These are phyloP conservation scores for Drosophila helvetica DNA, from an alignment of 2,888 invertebrate species.

Conservation along the genomic window DNA sequence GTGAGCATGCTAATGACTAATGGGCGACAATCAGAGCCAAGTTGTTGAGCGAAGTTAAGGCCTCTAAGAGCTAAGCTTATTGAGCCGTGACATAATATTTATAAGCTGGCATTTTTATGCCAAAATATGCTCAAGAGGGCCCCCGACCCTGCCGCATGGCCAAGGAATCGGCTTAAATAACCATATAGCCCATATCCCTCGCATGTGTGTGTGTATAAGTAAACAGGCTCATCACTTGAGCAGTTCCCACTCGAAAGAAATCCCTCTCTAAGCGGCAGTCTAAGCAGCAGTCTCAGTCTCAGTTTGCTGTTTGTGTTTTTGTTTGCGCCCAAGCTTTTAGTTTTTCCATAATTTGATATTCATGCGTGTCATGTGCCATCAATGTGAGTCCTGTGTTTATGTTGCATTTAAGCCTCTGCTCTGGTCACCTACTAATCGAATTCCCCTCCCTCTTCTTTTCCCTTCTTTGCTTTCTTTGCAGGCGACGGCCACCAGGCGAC, in stretches of 20 bases:
- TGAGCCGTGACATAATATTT: slow-evolving; percentile 74
- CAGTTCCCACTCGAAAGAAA: slow-evolving; percentile 5
- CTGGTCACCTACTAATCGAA: slow-evolving; percentile 37
- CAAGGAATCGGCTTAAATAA: slow-evolving; percentile 50
- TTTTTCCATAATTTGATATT: slow-evolving; percentile 69
- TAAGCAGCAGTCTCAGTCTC: slow-evolving; percentile 35
- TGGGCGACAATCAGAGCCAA: slow-evolving; percentile 59
- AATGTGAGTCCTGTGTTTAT: slow-evolving; percentile 57
- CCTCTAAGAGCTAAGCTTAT: slow-evolving; percentile 48
- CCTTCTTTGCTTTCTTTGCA: slow-evolving; percentile 55
- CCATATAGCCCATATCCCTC: slow-evolving; percentile 47
- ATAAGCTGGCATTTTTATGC: slow-evolving; percentile 59
- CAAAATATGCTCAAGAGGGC: slow-evolving; percentile 47
- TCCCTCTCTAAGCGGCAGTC: slow-evolving; percentile 8
- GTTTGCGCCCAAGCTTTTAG: slow-evolving; percentile 58
- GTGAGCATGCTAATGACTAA: slow-evolving; percentile 70
- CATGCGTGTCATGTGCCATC: slow-evolving; percentile 57
- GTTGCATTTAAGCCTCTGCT: slow-evolving; percentile 58
- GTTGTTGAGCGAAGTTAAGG: slow-evolving; percentile 15
- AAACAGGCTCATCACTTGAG: slow-evolving; percentile 65
- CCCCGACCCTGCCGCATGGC: slow-evolving; percentile 30
- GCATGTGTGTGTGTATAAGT: slow-evolving; percentile 7
- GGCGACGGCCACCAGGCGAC: slow-evolving; percentile 20
- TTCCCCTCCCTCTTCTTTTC: background rate
- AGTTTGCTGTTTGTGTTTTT: slow-evolving; percentile 9